Base-by-base conservation (phyloP, 2,888 invertebrate genomes). In the Scaptodrosophila latifasciaeformis region DNA sequence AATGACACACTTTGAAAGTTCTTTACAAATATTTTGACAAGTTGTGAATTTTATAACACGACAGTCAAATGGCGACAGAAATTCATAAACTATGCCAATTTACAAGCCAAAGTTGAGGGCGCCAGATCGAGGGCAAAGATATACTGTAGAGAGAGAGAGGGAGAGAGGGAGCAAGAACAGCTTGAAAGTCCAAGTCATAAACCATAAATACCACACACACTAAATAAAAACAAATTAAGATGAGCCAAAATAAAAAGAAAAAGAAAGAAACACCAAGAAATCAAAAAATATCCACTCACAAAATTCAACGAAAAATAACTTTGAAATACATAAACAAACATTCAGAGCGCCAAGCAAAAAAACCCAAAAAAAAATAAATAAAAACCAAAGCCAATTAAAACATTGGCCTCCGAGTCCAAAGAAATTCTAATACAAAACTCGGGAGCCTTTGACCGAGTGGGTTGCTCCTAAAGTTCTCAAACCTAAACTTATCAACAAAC, bases 1-100 rank as follows among this genome's bases (percentile, higher is more conserved):
- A n/a, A n/a, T n/a, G n/a, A n/a, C n/a, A n/a, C n/a, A n/a, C 40
- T 39, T 10, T 31, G 18, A 17, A 17, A 37, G 15, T 71, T 63
- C 55, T 56, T 60, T 55, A 56, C 70, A 78, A 75, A 81, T 75
- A 74, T 81, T 78, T 81, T 81, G 81, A 81, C 82, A 82, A 80
- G 67, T 80, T 82, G 82, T 80, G 82, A 81, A 74, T 68, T 71
- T 70, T 74, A 54, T 62, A 68, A 68, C 58, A 69, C 62, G 59
- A 77, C 53, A n/a, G n/a, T n/a, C n/a, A n/a, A n/a, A n/a, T n/a
- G n/a, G n/a, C n/a, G n/a, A n/a, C n/a, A n/a, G n/a, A n/a, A n/a
- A n/a, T n/a, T n/a, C n/a, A n/a, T n/a, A n/a, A n/a, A n/a, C n/a
- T n/a, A n/a, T n/a, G n/a, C n/a, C n/a, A n/a, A n/a, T n/a, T n/a